These are phyloP conservation scores for Gasterosteus aculeatus DNA, from an alignment of 2,113 vertebrate species.

Conservation along the genomic window DNA sequence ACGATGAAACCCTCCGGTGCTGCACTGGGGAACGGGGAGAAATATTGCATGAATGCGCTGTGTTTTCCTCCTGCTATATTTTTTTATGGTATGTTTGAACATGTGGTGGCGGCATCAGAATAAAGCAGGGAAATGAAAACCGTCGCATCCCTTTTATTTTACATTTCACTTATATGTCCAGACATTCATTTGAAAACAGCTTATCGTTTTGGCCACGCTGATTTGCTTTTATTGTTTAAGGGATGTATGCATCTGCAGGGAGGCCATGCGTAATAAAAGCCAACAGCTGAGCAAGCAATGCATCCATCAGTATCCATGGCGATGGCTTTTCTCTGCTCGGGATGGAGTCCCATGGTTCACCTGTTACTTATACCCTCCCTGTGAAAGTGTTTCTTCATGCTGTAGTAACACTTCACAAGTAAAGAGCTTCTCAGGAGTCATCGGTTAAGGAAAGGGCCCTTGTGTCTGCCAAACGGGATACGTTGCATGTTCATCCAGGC, in stretches of 20 bases:
- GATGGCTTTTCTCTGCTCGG: conserved; percentile 15
- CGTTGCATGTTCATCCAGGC: neutral
- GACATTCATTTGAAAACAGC: neutral
- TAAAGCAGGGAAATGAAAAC: neutral
- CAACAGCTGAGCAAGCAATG: conserved; percentile 52
- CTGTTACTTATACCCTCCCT: conserved; percentile 17
- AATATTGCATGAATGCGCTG: neutral
- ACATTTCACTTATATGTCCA: neutral
- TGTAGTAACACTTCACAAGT: neutral
- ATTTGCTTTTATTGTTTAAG: neutral
- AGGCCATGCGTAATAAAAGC: conserved; percentile 5
- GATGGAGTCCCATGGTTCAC: conserved; percentile 10
- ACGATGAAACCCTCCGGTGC: neutral
- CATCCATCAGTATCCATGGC: conserved; percentile 41
- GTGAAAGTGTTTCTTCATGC: conserved; percentile 22
- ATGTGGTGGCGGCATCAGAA: neutral
- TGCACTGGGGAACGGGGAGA: neutral
- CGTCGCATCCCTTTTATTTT: neutral
- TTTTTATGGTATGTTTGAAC: neutral
- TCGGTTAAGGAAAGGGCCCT: neutral
- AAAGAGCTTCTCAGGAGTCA: neutral
- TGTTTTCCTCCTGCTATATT: neutral
- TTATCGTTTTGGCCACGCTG: neutral
- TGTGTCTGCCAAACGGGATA: neutral
- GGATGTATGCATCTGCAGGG: conserved; percentile 3